These are phyloP conservation scores for Microctenopoma stevenorrisi DNA, from an alignment of 2,797 vertebrate genomes.

Conservation along the genomic window DNA sequence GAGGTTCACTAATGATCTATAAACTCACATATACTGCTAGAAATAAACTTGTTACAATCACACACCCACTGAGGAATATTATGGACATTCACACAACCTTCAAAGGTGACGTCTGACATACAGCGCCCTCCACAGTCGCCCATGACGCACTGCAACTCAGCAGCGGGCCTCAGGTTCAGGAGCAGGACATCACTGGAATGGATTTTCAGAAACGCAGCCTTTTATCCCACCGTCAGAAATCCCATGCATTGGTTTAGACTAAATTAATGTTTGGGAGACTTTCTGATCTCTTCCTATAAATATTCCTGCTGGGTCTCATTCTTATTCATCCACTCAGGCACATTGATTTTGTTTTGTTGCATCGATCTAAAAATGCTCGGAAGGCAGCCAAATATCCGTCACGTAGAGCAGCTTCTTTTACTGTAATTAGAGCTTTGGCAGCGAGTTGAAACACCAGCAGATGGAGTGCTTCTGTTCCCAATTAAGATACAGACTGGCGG, in stretches of 20 bases:
- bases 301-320: not conserved
- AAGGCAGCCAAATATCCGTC: conserved; percentile 3
- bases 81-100: not conserved
- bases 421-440: too few species aligned
- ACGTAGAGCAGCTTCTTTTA: not conserved
- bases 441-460: too few species aligned
- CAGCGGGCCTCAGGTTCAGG: conserved; percentile 8
- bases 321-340: not conserved
- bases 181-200: too few species aligned
- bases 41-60: not conserved
- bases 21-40: not conserved
- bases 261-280: conserved; percentile 26
- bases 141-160: conserved; percentile 15
- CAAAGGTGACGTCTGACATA: not conserved
- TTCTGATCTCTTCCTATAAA: conserved; percentile 1
- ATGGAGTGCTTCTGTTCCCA: too few species aligned
- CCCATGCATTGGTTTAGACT: conserved; percentile 17
- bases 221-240: not conserved
- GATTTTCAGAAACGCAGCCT: not conserved
- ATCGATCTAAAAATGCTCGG: not conserved
- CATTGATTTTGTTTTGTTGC: not conserved
- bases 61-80: not conserved
- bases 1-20: not conserved
- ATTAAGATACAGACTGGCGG: too few species aligned
- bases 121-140: conserved; percentile 35